Evolutionary conservation across 2,888 invertebrate species (phyloP), one percentile per base, ranked within the genome.

Genomic region (Holacanthella duospinosa): DNA sequence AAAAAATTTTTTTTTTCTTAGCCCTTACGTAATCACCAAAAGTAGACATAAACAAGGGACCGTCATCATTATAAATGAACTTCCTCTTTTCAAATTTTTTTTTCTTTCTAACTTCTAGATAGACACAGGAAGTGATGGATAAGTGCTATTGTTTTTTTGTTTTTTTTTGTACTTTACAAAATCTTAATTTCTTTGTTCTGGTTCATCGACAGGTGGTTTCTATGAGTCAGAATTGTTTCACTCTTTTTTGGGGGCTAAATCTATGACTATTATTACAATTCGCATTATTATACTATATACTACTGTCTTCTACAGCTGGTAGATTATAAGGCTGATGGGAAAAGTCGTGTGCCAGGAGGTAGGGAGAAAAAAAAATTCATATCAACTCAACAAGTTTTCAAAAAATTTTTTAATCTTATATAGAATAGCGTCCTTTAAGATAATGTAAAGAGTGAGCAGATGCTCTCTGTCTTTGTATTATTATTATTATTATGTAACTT

Each of bases 191-290:
- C 60, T 60, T 60, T 60, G 60, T 60, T 60, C 55, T 55, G 55
- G 55, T 60, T 60, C 43, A 60, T 60, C 60, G 60, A 55, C 60
- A 60, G 60, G 60, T 60, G 60, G 60, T 60, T 55, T 36, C 55
- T 60, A 28, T 36, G 36, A 36, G 6, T 36, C 16, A 6, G 16
- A 36, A 36, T 36, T 16, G 9, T 36, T 6, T 36, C 36, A 36
- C 16, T 6, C 36, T 36, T 16, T 36, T 16, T n/a, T n/a, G n/a
- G n/a, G n/a, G n/a, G n/a, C n/a, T n/a, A n/a, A n/a, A n/a, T n/a
- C n/a, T n/a, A n/a, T n/a, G n/a, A n/a, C n/a, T n/a, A n/a, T n/a
- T n/a, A n/a, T n/a, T n/a, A n/a, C n/a, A n/a, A n/a, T n/a, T n/a
- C n/a, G n/a, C n/a, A n/a, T n/a, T n/a, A n/a, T n/a, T n/a, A n/a